Conservation (phyloP, 1,140 invertebrate species). For the Drosophila pallidifrons region DNA sequence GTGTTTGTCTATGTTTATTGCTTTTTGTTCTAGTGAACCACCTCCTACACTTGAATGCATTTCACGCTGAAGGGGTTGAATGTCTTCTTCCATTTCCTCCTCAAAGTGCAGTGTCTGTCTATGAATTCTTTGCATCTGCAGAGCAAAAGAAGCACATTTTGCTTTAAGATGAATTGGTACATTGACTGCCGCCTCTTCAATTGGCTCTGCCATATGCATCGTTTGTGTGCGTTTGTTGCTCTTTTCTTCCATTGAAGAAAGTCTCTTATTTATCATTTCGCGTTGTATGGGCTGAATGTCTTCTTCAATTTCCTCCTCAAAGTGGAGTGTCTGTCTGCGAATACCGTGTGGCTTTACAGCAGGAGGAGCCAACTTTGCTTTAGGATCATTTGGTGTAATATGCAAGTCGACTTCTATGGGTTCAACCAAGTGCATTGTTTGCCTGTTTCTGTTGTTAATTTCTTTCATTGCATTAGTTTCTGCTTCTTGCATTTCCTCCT, state of each 20-base stretch:
- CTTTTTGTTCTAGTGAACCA: too few relatives aligned
- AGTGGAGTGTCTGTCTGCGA: neutral
- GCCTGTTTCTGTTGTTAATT: neutral
- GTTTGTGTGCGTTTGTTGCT: conserved; percentile 18
- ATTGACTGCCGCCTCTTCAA: conserved; percentile 20
- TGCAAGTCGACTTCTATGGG: conserved; percentile 1
- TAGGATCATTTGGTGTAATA: neutral
- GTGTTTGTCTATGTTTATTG: neutral
- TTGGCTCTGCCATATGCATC: conserved; percentile 21
- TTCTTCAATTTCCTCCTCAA: conserved; percentile 4
- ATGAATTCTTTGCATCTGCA: neutral
- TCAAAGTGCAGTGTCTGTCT: conserved; percentile 22
- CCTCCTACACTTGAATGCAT: too few relatives aligned
- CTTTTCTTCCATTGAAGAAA: neutral
- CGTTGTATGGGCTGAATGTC: neutral
- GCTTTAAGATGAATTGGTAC: neutral
- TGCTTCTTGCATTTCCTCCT: neutral
- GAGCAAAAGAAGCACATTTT: neutral
- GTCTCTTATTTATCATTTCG: neutral
- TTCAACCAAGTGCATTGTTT: conserved; percentile 5
- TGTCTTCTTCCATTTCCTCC: neutral
- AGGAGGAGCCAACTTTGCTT: neutral
- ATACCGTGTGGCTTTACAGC: neutral
- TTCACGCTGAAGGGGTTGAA: too few relatives aligned
- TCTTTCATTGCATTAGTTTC: neutral